Conservation (phyloP, 2,113 vertebrate species). For the Cacatua alba region DNA sequence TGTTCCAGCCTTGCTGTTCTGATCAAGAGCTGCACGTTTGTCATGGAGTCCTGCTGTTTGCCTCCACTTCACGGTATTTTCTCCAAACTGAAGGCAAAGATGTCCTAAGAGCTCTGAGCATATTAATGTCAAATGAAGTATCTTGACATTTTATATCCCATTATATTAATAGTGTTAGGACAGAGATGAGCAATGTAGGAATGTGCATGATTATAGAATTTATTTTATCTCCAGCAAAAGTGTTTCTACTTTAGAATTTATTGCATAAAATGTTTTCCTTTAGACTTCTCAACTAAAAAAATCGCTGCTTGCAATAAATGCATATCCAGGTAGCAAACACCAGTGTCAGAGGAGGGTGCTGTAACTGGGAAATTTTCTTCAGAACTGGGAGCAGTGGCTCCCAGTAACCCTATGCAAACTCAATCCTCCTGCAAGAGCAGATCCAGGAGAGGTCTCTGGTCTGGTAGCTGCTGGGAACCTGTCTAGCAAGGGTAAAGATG, state of each 20-base stretch:
- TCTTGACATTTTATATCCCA: neutral
- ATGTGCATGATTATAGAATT: neutral
- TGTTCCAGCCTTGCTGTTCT: neutral
- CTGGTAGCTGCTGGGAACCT: neutral
- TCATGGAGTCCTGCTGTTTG: neutral
- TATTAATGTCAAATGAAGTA: neutral
- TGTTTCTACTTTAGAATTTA: neutral
- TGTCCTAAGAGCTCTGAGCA: neutral
- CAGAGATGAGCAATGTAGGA: neutral
- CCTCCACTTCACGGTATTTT: neutral
- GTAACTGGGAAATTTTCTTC: neutral
- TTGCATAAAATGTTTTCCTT: neutral
- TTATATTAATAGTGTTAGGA: neutral
- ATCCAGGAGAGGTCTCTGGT: too few species aligned
- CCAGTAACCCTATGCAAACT: neutral
- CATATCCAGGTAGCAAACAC: neutral
- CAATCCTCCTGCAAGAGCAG: neutral
- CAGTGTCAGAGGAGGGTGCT: neutral
- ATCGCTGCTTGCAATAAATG: neutral
- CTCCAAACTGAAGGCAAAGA: neutral
- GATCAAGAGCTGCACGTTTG: neutral
- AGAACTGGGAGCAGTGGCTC: neutral
- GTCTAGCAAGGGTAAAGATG: too few species aligned
- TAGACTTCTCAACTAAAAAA: neutral
- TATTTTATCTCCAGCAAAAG: neutral